These are phyloP conservation scores for Oreocharis arfaki DNA, from an alignment of 2,113 vertebrate species.

Conservation along the genomic window DNA sequence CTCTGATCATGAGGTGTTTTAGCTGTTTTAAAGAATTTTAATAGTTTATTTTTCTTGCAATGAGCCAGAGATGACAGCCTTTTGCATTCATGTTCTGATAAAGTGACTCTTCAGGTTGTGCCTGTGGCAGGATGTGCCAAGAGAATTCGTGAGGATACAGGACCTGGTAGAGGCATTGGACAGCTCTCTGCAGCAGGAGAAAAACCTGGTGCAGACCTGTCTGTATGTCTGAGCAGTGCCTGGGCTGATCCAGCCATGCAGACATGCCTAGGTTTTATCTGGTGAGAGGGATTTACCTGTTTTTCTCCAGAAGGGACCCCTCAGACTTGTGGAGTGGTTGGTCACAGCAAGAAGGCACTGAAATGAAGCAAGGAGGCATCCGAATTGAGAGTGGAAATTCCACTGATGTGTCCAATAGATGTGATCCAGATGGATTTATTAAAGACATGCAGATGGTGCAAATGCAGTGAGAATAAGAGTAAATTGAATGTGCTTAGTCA, in stretches of 20 bases:
- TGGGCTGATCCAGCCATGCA: not conserved
- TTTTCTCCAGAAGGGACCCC: not conserved
- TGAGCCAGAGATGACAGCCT: not conserved
- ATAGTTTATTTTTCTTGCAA: not conserved
- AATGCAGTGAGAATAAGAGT: not conserved
- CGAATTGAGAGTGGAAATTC: not conserved
- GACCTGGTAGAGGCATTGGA: not conserved
- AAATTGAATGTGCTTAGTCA: not conserved
- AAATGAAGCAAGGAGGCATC: not conserved
- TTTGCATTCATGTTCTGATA: not conserved
- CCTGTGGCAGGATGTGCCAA: not conserved
- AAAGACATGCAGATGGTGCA: not conserved
- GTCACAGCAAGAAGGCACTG: not conserved
- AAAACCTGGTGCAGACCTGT: not conserved
- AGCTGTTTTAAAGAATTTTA: not conserved
- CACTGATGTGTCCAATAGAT: not conserved
- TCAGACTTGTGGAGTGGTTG: not conserved
- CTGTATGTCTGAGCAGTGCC: not conserved
- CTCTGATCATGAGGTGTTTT: not conserved
- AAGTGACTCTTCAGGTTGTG: not conserved
- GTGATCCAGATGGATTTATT: not conserved
- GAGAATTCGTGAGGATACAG: rapidly evolving
- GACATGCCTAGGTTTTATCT: not conserved
- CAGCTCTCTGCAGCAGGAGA: not conserved
- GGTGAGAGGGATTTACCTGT: not conserved